A percentile compares a stretch with the other conserved stretches of the same genome.
Evolutionary conservation across 1,140 invertebrate genomes (phyloP).

Genomic region (Sminthurinus signatus): DNA sequence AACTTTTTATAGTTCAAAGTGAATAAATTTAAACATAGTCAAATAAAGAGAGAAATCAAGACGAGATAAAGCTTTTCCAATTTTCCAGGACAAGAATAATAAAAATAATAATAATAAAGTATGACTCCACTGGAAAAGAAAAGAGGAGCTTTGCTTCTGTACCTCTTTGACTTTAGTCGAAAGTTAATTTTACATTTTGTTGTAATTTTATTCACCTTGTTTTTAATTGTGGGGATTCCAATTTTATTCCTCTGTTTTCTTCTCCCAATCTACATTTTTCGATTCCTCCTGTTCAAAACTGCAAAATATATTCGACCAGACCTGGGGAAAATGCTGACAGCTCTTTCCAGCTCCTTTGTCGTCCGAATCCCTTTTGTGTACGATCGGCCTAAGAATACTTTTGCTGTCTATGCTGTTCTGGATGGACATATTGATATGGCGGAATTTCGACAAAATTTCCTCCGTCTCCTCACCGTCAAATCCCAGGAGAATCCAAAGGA

Average conservation of each 20-base stretch:
- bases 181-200: no score
- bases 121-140: no score
- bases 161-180: no score
- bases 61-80: no score
- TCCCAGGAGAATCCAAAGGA: background rate
- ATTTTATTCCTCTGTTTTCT: background rate
- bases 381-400: background rate
- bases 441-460: background rate
- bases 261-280: constrained; percentile 11
- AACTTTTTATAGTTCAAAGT: no score
- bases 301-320: background rate
- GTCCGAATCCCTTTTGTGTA: background rate
- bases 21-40: no score
- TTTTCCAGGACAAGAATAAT: no score
- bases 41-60: no score
- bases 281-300: background rate
- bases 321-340: constrained; percentile 3
- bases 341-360: background rate
- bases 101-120: no score
- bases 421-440: background rate
- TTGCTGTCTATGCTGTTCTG: background rate
- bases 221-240: background rate
- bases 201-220: no score
- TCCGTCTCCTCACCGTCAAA: background rate
- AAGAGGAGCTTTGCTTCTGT: no score